Evolutionary conservation across 2,888 invertebrate species (phyloP), one percentile per base, ranked within the genome.

Genomic region (Drosophila heteroneura): DNA sequence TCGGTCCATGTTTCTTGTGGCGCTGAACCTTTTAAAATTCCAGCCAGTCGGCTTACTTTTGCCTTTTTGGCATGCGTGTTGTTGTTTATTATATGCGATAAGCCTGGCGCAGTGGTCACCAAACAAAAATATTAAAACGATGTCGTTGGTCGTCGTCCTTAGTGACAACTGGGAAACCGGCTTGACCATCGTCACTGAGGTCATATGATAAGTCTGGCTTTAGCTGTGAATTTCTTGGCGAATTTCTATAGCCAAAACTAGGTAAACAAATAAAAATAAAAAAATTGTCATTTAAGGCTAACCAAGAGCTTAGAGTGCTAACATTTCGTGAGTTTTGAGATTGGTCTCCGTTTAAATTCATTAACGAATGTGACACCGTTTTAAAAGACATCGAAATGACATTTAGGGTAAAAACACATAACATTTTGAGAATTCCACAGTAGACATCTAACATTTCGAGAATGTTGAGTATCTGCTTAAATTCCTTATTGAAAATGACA

Each of bases 21-120:
- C 90, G 88, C 86, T 82, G 88, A 92, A 92, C 92, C 92, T 92
- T 92, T 92, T 92, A 92, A 92, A 90, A 92, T 92, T 92, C 92
- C 92, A 90, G 81, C 79, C 81, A 82, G 85, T 74, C 83, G 83
- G 81, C 83, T 80, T 72, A 69, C 67, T 82, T 81, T 69, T 76
- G 67, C 65, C 65, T 74, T 35, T 61, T 47, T 81, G 54, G 73
- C 54, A 70, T 79, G 89, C 82, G 79, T 89, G 89, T 82, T 88
- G 90, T 87, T 85, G 87, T 88, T 89, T 88, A 88, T 88, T 90
- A 75, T 79, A 68, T 74, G 89, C 90, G 88, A 88, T 88, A 88
- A 88, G 88, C 37, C 68, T 61, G 78, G 62, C 76, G 82, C 84
- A 74, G 77, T 73, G 74, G 65, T 70, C 83, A 74, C 60, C 76